A percentile compares a stretch with the other conserved stretches of the same genome.
phyloP scores from a whole-genome alignment of 2,113 vertebrate species.

The Megaceryle maxima region DNA sequence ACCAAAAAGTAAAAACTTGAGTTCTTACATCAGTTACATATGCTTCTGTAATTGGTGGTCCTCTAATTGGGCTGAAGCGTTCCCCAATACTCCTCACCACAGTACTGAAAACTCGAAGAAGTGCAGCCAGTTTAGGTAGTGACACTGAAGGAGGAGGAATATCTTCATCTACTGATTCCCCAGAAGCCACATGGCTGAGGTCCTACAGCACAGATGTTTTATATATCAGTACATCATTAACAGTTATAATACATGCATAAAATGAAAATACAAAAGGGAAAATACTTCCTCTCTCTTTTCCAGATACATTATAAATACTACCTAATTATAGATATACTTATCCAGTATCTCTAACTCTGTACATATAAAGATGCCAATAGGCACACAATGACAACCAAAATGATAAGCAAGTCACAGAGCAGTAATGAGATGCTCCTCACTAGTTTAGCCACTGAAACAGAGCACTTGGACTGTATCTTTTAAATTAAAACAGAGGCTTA shows the following conservation, averaged over 20 bases:
- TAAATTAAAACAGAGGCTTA: not conserved
- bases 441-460: not conserved
- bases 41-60: constrained; percentile 92
- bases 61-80: constrained; percentile 91
- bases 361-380: accelerated
- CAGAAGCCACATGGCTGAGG: constrained; percentile 89
- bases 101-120: constrained; percentile 95
- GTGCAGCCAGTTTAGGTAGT: constrained; percentile 92
- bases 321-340: not conserved
- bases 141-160: constrained; percentile 95
- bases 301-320: not conserved
- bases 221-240: not conserved
- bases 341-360: not conserved
- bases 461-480: not conserved
- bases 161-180: constrained; percentile 91
- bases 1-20: accelerated
- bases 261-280: not conserved
- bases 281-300: not conserved
- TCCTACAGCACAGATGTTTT: constrained; percentile 77
- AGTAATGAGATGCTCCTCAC: not conserved
- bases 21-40: constrained; percentile 93
- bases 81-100: constrained; percentile 98
- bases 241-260: not conserved
- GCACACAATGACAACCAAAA: not conserved
- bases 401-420: not conserved